Conservation (phyloP, 2,888 invertebrate genomes). For the Oscheius sp. region DNA sequence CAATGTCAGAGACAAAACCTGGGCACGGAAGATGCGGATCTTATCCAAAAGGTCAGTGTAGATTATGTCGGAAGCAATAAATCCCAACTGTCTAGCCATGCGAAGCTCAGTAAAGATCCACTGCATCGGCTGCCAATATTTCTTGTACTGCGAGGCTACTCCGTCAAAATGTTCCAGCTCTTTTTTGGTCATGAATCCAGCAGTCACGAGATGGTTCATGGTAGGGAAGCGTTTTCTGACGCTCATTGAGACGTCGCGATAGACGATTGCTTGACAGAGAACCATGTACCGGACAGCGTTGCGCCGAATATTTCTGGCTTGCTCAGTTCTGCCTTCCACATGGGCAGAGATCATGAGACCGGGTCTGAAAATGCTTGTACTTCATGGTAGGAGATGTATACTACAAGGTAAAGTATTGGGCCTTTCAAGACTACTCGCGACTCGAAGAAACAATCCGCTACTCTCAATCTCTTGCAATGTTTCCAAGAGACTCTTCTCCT, state of each 20-base stretch:
- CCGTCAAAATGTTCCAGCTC: slow-evolving; percentile 68
- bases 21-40: slow-evolving; percentile 59
- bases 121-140: slow-evolving; percentile 71
- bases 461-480: not conserved
- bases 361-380: slow-evolving; percentile 51
- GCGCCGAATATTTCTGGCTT: slow-evolving; percentile 17
- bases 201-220: slow-evolving; percentile 68
- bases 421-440: not conserved
- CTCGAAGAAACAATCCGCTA: not conserved
- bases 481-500: not conserved
- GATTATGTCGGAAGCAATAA: slow-evolving; percentile 65
- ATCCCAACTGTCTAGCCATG: slow-evolving; percentile 48
- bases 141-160: slow-evolving; percentile 62
- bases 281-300: slow-evolving; percentile 58
- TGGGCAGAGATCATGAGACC: slow-evolving; percentile 63
- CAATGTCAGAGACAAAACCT: slow-evolving; percentile 64
- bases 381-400: not conserved
- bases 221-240: slow-evolving; percentile 70
- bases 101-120: slow-evolving; percentile 60
- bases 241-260: slow-evolving; percentile 65
- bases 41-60: slow-evolving; percentile 67
- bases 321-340: slow-evolving; percentile 50
- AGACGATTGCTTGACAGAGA: slow-evolving; percentile 62
- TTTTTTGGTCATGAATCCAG: slow-evolving; percentile 67
- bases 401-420: not conserved